Evolutionary conservation across 2,888 invertebrate genomes (phyloP), one percentile per base, ranked within the genome.

Genomic region (Alentia gelatinosa): DNA sequence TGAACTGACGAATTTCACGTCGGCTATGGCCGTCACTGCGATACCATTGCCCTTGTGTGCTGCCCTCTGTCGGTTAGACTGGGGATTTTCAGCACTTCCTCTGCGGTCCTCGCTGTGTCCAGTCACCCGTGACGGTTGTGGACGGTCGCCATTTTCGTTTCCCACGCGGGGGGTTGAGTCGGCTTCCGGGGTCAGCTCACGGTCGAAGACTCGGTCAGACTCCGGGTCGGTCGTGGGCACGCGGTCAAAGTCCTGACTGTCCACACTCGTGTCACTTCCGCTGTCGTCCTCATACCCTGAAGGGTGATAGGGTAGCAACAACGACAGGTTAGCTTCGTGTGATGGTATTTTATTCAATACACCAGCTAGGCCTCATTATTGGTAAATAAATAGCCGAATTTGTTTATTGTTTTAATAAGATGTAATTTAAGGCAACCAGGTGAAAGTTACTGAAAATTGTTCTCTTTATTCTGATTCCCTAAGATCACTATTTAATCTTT

Each of bases 221-320:
- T 63, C 68, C 12, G 63, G 7, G 35, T 63, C 63, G 19, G 35
- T 12, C 1, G 26, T 37, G 15, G 30, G 68, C 0, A 79, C 50
- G n/a, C 90, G 37, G 40, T 84, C 90, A 37, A 83, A 56, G 47
- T 90, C 84, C 39, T 90, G 90, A 86, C 90, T 90, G 7, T 90
- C 90, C n/a, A 84, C 84, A 39, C 84, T 84, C 3, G 90, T 90
- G 23, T 90, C 90, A 86, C 90, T 90, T 12, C 90, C 90, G 37
- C 90, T 83, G 90, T 86, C 86, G 19, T 86, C 40, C n/a, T 86
- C 86, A 47, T 86, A 42, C 47, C 30, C 86, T 86, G 42, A 3
- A 86, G 47, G 40, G 3, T 56, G 56, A n/a, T n/a, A n/a, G n/a
- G n/a, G n/a, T n/a, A n/a, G n/a, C n/a, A n/a, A n/a, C n/a, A n/a